phyloP scores from a whole-genome alignment of 2,113 vertebrate species.

The Dromaius novaehollandiae region DNA sequence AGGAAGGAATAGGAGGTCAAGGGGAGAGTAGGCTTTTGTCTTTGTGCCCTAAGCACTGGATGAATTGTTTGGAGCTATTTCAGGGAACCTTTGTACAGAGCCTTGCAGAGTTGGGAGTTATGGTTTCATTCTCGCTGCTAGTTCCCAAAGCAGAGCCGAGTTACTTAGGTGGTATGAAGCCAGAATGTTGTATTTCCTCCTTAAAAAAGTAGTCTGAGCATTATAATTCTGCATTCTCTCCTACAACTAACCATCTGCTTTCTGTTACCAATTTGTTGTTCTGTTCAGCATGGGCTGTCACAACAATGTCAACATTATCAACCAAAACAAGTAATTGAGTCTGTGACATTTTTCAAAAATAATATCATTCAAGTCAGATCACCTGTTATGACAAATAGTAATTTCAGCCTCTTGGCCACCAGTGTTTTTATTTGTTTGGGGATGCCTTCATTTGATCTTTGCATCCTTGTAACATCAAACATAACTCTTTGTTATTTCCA shows the following conservation, averaged over 20 bases:
- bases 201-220: not conserved
- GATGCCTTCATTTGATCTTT: not conserved
- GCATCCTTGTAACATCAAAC: not conserved
- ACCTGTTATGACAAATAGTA: not conserved
- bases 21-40: not conserved
- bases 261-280: constrained; percentile 36
- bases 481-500: not conserved
- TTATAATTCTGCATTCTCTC: not conserved
- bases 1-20: not conserved
- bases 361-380: constrained; percentile 16
- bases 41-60: not conserved
- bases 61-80: not conserved
- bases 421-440: not conserved
- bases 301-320: constrained; percentile 40
- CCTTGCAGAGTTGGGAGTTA: not conserved
- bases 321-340: not conserved
- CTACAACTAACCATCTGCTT: not conserved
- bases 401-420: not conserved
- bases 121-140: not conserved
- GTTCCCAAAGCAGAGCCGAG: rapidly evolving
- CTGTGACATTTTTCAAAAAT: constrained; percentile 34
- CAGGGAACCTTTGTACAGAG: not conserved
- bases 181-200: not conserved
- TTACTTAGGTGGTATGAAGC: not conserved
- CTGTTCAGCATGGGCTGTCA: constrained; percentile 18